Evolutionary conservation across 2,113 vertebrate genomes (phyloP), one percentile per base, ranked within the genome.

Genomic region (Pseudopipra pipra): DNA sequence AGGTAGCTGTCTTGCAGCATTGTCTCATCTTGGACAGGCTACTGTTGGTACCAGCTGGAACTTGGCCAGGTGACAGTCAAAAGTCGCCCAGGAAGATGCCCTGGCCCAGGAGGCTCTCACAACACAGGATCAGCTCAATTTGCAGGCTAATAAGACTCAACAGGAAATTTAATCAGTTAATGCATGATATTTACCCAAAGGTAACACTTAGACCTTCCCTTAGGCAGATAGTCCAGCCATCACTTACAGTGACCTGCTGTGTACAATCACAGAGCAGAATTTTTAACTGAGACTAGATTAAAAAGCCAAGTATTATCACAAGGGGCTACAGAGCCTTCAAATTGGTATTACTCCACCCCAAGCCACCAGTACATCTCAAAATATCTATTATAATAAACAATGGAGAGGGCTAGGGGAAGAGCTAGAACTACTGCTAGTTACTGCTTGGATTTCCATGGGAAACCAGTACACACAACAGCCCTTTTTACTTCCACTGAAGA

Each of bases 401-500:
- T 47, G 91, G 73, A 90, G 77, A 81, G 65, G 89, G 74, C 56
- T 72, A 49, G 76, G 94, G 75, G 73, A 95, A 96, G 93, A 91
- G 62, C 89, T 94, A 91, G 81, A 93, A 91, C 71, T 89, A 96
- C 95, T 77, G 85, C 86, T 94, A 90, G 87, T 97, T 97, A 94
- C 95, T 93, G 95, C 91, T 93, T 92, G 49, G 95, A 93, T 91
- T 96, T 95, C 92, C 92, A 91, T 96, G 80, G 92, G 95, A 97
- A 96, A 90, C 89, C 86, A 94, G 79, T 92, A 95, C 91, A 92
- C 70, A 94, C 84, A 94, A 85, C 93, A 97, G 96, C 95, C 96
- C 95, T 97, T 95, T 94, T 85, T 71, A 87, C 87, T 88, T 93
- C 88, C 80, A 67, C 83, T 77, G 74, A 88, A 92, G 96, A 96